Conservation (phyloP, 2,797 vertebrate genomes). For the Sebastes baramenuke region DNA sequence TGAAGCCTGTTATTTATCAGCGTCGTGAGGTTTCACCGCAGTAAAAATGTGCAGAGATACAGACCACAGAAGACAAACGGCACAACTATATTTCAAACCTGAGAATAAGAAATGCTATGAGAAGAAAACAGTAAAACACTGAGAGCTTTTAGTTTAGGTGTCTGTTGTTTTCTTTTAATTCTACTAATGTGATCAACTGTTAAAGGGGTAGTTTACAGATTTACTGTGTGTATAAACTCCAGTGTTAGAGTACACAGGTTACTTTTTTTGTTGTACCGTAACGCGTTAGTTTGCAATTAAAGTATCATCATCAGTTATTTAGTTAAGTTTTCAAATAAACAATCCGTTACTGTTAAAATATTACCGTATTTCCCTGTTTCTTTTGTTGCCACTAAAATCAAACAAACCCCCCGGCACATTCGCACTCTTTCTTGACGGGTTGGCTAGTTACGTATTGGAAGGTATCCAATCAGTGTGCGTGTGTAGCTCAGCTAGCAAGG, state of each 20-base stretch:
- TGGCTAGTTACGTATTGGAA: too few relatives aligned
- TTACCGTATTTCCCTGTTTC: background rate
- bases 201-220: background rate
- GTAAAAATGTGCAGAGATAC: conserved; percentile 64
- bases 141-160: conserved; percentile 28
- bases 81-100: conserved; percentile 50
- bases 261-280: too few relatives aligned
- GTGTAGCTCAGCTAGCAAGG: background rate
- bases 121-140: conserved; percentile 43
- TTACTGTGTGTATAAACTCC: conserved; percentile 7
- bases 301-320: background rate
- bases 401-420: too few relatives aligned
- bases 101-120: conserved; percentile 40
- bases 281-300: too few relatives aligned
- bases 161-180: conserved; percentile 17
- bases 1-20: conserved; percentile 78
- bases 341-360: background rate
- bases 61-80: conserved; percentile 58
- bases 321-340: background rate
- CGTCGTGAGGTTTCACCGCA: conserved; percentile 62
- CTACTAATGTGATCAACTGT: background rate
- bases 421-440: background rate
- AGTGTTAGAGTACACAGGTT: too few relatives aligned
- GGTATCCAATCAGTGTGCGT: background rate
- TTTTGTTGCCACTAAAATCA: too few relatives aligned